These are phyloP conservation scores for Herminia tarsipennalis DNA, from an alignment of 2,888 invertebrate genomes.

Conservation along the genomic window DNA sequence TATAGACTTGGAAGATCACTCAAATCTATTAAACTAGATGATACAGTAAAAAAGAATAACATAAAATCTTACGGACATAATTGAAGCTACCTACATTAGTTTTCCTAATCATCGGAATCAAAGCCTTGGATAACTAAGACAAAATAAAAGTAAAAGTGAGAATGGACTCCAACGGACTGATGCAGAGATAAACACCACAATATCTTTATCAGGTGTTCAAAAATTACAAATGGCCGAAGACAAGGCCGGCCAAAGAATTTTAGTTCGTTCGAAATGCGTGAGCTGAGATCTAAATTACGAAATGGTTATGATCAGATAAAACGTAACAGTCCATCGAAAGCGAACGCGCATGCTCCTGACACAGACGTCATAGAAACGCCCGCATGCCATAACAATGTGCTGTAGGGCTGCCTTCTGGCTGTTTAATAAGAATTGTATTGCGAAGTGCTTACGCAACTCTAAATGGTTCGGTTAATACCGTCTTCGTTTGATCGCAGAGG, in stretches of 20 bases:
- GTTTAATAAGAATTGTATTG: slow-evolving; percentile 4
- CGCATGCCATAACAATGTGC: slow-evolving; percentile 37
- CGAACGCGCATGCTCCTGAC: slow-evolving; percentile 60
- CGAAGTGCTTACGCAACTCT: slow-evolving; percentile 23
- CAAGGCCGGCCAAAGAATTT: slow-evolving; percentile 70
- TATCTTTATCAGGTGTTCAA: slow-evolving; percentile 65
- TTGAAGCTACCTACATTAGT: slow-evolving; percentile 10
- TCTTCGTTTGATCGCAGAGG: background rate
- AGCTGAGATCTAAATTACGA: slow-evolving; percentile 67
- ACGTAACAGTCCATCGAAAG: slow-evolving; percentile 62
- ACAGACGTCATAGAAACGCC: slow-evolving; percentile 52
- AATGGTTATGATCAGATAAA: slow-evolving; percentile 74
- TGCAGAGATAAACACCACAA: slow-evolving; percentile 55
- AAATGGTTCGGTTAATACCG: background rate
- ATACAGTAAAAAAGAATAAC: slow-evolving; percentile 1
- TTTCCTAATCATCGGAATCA: slow-evolving; percentile 24
- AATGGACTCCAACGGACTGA: slow-evolving; percentile 39
- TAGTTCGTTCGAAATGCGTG: slow-evolving; percentile 63
- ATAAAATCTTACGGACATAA: too few species aligned
- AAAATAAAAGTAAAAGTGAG: slow-evolving; percentile 56
- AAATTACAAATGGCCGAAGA: slow-evolving; percentile 63
- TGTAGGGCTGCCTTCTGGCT: slow-evolving; percentile 29
- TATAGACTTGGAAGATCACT: too few species aligned
- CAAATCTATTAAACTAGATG: background rate
- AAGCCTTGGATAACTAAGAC: slow-evolving; percentile 41